Evolutionary conservation across 2,888 invertebrate species (phyloP), one percentile per base, ranked within the genome.

Genomic region (Nomada flava): DNA sequence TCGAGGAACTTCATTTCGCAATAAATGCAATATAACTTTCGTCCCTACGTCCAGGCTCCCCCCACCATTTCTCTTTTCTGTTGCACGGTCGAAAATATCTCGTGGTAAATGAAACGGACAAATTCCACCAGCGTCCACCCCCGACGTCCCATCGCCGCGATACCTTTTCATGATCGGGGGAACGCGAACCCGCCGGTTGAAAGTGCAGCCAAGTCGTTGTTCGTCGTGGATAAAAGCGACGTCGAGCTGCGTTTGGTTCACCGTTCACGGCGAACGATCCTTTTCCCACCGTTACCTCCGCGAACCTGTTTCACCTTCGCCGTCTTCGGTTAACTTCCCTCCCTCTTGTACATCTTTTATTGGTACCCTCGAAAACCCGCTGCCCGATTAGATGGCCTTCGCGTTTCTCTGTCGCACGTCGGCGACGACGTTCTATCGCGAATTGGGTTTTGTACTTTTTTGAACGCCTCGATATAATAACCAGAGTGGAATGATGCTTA

Each of bases 21-120:
- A 91, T 91, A 90, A 90, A 91, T 86, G 89, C 89, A 85, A 91
- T 89, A 89, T 87, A 91, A 90, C 91, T 91, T 90, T 83, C 84
- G 84, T 76, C 67, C 68, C 76, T 81, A 76, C 76, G 76, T 69
- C 70, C 77, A 76, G 44, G 68, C 13, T n/a, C 13, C 15, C 26
- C 4, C 11, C 53, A 26, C 15, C 9, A 20, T 26, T 20, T 26
- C 53, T 50, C 79, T 68, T 87, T 87, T 72, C 85, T 79, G 70
- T 81, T 77, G 78, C 78, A 76, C 62, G 72, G 78, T 79, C 76
- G 86, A 84, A 85, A 89, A 89, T 89, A 88, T 89, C 89, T 88
- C 84, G 83, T 85, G 89, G 83, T 89, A 90, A 90, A 90, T 90
- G 89, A 89, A 90, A 89, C 84, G 89, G 86, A 89, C 86, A 86